A percentile compares a stretch with the other conserved stretches of the same genome.
These are phyloP conservation scores for Drosophila kuntzei DNA, from an alignment of 2,888 invertebrate genomes.

Conservation along the genomic window DNA sequence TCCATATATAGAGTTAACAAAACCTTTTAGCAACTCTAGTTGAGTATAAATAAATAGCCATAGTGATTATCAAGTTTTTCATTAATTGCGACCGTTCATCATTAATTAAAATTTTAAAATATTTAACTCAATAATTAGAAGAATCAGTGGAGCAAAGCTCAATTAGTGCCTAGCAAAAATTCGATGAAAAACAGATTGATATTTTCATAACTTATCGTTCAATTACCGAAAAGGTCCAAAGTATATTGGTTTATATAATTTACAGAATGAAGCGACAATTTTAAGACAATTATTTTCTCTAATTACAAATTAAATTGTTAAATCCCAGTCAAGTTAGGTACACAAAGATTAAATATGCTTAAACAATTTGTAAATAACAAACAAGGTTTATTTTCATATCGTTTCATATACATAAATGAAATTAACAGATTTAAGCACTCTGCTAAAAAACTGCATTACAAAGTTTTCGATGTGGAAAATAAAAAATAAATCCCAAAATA, in stretches of 20 bases:
- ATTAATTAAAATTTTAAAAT: not conserved
- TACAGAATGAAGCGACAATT: not conserved
- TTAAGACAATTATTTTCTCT: not conserved
- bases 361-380: conserved; percentile 61
- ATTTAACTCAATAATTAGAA: not conserved
- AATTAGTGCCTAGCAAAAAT: not conserved
- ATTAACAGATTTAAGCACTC: conserved; percentile 38
- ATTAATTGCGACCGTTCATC: not conserved
- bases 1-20: too few species aligned
- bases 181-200: not conserved
- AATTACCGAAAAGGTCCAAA: not conserved
- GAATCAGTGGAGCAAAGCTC: not conserved
- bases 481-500: not conserved
- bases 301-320: not conserved
- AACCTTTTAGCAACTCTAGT: not conserved
- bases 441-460: conserved; percentile 39
- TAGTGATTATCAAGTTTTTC: not conserved
- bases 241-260: not conserved
- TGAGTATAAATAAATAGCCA: not conserved
- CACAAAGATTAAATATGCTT: not conserved
- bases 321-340: not conserved
- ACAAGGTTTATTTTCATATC: conserved; percentile 64
- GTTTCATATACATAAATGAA: conserved; percentile 30
- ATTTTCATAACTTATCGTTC: not conserved
- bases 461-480: conserved; percentile 14